These are phyloP conservation scores for Eupithecia vulgata DNA, from an alignment of 2,888 invertebrate species.

Conservation along the genomic window DNA sequence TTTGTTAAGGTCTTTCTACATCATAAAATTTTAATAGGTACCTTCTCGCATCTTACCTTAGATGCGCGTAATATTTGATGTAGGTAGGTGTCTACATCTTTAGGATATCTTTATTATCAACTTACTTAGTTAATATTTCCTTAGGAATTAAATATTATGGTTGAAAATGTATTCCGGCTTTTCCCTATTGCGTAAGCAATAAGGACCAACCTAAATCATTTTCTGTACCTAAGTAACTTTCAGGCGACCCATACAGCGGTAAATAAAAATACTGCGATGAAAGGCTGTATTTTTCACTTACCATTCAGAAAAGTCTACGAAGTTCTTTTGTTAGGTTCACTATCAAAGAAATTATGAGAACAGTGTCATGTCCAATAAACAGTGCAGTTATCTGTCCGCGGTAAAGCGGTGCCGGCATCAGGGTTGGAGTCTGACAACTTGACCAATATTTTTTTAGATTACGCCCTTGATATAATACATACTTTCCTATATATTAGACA, in stretches of 20 bases:
- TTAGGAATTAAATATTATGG: too few relatives aligned
- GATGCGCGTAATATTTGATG: background rate
- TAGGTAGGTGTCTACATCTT: background rate
- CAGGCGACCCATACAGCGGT: background rate
- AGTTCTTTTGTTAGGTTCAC: slow-evolving; percentile 37
- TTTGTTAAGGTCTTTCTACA: background rate
- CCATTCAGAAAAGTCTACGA: slow-evolving; percentile 33
- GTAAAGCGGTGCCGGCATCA: slow-evolving; percentile 38
- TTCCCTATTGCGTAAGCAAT: background rate
- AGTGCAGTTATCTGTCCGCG: slow-evolving; percentile 57
- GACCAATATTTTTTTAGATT: background rate
- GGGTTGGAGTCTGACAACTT: slow-evolving; percentile 8
- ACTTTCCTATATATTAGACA: too few relatives aligned
- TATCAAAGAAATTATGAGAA: slow-evolving; percentile 50
- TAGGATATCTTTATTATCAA: too few relatives aligned
- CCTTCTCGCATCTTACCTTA: too few relatives aligned
- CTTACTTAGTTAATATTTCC: too few relatives aligned
- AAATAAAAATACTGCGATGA: slow-evolving; percentile 5
- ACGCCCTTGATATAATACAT: background rate
- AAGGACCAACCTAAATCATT: background rate
- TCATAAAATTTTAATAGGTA: too few relatives aligned
- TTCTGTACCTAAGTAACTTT: background rate
- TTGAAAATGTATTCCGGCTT: too few relatives aligned
- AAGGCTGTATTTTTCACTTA: slow-evolving; percentile 24
- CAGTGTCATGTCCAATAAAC: slow-evolving; percentile 56